These are phyloP conservation scores for Oostethus manadensis DNA, from an alignment of 2,113 vertebrate species.

Conservation along the genomic window DNA sequence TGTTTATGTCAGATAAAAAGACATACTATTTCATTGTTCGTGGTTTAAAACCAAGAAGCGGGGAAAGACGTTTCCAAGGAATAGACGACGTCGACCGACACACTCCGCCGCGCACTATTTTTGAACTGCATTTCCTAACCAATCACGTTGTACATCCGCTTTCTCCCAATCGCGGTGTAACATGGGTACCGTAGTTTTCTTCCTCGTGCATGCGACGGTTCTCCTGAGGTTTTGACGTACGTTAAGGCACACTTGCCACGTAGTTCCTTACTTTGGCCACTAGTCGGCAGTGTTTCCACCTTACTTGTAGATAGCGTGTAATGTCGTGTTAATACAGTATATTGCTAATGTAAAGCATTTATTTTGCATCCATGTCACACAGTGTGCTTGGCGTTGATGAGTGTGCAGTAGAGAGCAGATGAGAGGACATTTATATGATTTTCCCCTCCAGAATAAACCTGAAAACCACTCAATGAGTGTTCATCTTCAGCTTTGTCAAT, in stretches of 20 bases:
- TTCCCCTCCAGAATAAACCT: no score
- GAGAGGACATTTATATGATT: no score
- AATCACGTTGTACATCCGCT: conserved; percentile 50
- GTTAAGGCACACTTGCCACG: neutral
- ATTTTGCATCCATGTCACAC: no score
- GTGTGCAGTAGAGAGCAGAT: no score
- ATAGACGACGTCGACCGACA: neutral
- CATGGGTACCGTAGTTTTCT: conserved; percentile 50
- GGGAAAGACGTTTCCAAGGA: neutral
- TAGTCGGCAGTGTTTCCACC: no score
- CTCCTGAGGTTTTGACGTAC: neutral
- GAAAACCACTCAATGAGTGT: no score
- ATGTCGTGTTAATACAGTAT: no score
- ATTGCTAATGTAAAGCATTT: no score
- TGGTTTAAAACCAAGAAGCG: neutral
- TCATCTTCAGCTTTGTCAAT: no score
- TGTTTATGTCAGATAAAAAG: neutral
- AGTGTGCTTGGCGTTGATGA: no score
- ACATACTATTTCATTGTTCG: rapidly evolving
- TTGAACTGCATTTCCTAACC: conserved; percentile 57
- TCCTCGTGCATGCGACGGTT: neutral
- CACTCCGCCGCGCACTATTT: conserved; percentile 50
- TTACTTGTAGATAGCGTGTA: no score
- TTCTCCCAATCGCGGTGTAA: neutral
- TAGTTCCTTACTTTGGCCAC: no score